Evolutionary conservation across 2,113 vertebrate genomes (phyloP).

Genomic region (Aspiorhynchus laticeps): DNA sequence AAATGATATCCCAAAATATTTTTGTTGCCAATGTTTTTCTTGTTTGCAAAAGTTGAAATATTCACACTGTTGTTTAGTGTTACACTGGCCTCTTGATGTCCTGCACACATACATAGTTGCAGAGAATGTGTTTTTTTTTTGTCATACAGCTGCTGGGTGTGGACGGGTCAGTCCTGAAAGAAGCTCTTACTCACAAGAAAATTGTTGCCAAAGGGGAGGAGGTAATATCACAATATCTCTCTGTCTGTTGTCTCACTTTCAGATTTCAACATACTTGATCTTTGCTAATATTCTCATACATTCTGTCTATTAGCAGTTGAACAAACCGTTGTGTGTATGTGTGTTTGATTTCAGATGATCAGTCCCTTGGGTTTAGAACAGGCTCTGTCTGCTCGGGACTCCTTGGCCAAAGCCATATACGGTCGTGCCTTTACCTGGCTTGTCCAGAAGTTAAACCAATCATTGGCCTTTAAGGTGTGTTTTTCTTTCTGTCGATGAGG

Average conservation of each 20-base stretch:
- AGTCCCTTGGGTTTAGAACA: conserved; percentile 93
- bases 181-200: conserved; percentile 92
- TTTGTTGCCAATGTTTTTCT: neutral
- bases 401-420: conserved; percentile 90
- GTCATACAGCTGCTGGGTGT: conserved; percentile 87
- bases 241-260: neutral
- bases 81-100: conserved; percentile 33
- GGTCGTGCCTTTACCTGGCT: conserved; percentile 94
- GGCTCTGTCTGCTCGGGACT: conserved; percentile 87
- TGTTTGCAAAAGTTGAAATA: neutral
- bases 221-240: conserved; percentile 72
- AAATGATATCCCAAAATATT: neutral
- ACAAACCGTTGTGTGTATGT: neutral
- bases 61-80: neutral
- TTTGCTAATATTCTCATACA: neutral
- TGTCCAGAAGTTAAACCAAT: conserved; percentile 93
- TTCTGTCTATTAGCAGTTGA: neutral
- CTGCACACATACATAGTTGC: neutral
- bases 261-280: neutral
- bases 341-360: conserved; percentile 80
- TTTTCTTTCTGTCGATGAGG: neutral
- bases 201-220: conserved; percentile 96
- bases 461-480: conserved; percentile 87
- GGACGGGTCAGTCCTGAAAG: conserved; percentile 79
- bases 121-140: conserved; percentile 25